Conservation (phyloP, 2,797 vertebrate species). For the Dromococcyx pavoninus region DNA sequence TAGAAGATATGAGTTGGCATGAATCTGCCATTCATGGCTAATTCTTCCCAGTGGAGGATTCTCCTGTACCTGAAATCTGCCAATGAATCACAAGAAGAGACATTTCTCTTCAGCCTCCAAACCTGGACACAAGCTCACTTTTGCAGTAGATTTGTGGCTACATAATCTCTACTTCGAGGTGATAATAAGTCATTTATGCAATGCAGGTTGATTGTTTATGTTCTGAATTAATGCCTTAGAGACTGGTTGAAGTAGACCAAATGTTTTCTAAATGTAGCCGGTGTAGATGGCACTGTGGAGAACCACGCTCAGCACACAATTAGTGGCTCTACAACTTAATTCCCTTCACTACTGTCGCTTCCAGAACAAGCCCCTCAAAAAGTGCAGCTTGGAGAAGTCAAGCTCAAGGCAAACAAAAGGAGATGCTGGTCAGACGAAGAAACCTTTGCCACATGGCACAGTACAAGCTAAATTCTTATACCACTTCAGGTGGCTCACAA, state of each 20-base stretch:
- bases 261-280: background rate
- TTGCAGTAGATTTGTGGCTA: background rate
- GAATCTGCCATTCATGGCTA: background rate
- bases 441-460: background rate
- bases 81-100: background rate
- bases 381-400: background rate
- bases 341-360: background rate
- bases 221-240: background rate
- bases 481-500: background rate
- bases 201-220: background rate
- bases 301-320: background rate
- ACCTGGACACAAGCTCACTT: background rate
- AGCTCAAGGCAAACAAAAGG: background rate
- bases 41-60: background rate
- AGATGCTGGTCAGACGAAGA: background rate
- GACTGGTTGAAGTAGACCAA: background rate
- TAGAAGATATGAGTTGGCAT: background rate
- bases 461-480: background rate
- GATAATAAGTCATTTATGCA: background rate
- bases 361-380: background rate
- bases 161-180: background rate
- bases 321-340: background rate
- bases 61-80: background rate
- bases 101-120: background rate
- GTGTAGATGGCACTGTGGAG: background rate